Conservation (phyloP, 2,797 vertebrate genomes). For the Erethizon dorsatum region DNA sequence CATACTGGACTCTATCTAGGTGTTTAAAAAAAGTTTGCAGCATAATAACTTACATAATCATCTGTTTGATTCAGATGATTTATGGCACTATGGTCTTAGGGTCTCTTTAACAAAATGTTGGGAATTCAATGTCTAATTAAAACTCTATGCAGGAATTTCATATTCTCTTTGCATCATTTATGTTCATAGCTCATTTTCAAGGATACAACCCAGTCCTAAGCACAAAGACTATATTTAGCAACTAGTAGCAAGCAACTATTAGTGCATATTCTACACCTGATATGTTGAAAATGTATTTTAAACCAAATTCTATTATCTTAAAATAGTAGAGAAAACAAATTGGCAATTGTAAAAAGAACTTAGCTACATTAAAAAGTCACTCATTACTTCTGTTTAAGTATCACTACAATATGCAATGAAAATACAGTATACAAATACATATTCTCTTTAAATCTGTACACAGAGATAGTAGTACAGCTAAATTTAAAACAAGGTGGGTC, state of each 20-base stretch:
- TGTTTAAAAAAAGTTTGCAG: slow-evolving; percentile 48
- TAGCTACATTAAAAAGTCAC: slow-evolving; percentile 41
- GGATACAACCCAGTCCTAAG: slow-evolving; percentile 42
- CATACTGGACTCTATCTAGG: slow-evolving; percentile 13
- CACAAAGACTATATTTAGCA: slow-evolving; percentile 41
- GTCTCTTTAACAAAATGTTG: slow-evolving; percentile 52
- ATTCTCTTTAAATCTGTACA: slow-evolving; percentile 31
- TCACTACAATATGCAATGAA: slow-evolving; percentile 41
- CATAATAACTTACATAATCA: slow-evolving; percentile 40
- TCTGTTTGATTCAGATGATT: slow-evolving; percentile 28
- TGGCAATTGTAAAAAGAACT: slow-evolving; percentile 53
- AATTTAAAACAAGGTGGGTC: slow-evolving; percentile 49
- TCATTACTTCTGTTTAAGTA: slow-evolving; percentile 44
- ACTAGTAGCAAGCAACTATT: not conserved
- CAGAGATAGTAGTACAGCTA: not conserved
- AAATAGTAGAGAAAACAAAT: slow-evolving; percentile 39
- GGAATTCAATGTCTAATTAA: slow-evolving; percentile 60
- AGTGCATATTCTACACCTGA: not conserved
- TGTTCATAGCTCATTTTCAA: slow-evolving; percentile 45
- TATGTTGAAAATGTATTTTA: slow-evolving; percentile 40
- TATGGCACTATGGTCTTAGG: slow-evolving; percentile 20
- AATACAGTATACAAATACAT: not conserved
- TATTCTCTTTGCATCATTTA: slow-evolving; percentile 47
- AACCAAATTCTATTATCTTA: slow-evolving; percentile 32
- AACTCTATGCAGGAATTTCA: slow-evolving; percentile 40